phyloP scores from a whole-genome alignment of 2,797 vertebrate genomes.

The Artibeus lituratus region DNA sequence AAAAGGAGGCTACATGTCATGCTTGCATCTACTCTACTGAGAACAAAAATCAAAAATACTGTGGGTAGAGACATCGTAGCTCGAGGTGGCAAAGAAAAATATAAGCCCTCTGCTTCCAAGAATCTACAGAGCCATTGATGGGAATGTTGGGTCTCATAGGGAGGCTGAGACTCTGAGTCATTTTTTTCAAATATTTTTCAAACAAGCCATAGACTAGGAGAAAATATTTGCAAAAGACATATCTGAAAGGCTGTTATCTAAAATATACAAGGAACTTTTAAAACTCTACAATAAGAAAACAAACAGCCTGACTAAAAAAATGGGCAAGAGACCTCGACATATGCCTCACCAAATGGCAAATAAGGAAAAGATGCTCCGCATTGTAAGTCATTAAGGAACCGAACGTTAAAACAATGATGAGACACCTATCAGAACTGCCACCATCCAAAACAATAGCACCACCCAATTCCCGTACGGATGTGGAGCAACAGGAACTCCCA shows the following conservation, averaged over 20 bases:
- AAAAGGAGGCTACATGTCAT: background rate
- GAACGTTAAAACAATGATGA: background rate
- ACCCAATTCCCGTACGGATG: background rate
- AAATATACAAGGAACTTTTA: background rate
- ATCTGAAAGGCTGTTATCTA: background rate
- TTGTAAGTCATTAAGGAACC: background rate
- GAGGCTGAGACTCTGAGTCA: background rate
- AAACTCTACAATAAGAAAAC: background rate
- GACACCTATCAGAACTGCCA: background rate
- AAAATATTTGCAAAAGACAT: background rate
- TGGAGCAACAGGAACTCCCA: background rate
- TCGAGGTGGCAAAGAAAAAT: background rate
- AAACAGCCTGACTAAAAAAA: background rate
- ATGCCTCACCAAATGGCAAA: background rate
- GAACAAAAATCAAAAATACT: background rate
- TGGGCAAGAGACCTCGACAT: background rate
- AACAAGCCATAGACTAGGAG: background rate
- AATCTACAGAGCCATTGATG: background rate
- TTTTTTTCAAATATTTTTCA: background rate
- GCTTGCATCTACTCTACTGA: background rate
- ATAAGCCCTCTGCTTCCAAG: background rate
- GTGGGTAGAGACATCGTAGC: background rate
- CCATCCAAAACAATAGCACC: background rate
- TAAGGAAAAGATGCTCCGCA: background rate
- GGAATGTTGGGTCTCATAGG: background rate